Percentiles rank a stretch among this genome's conserved stretches.
These are phyloP conservation scores for Glyphotaelius pellucidus DNA, from an alignment of 2,888 invertebrate species.

Conservation along the genomic window DNA sequence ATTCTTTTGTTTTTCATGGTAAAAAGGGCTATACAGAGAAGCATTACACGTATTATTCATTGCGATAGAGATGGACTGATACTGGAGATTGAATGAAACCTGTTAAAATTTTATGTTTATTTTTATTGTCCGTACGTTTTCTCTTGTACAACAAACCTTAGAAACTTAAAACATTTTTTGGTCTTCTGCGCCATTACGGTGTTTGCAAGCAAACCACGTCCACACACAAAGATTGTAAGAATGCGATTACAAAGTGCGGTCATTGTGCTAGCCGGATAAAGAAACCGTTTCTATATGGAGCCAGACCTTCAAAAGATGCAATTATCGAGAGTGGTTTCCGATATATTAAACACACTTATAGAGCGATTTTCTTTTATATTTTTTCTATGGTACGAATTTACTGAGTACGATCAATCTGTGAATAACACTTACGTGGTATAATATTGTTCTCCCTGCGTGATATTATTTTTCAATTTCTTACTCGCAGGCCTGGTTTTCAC, in stretches of 20 bases:
- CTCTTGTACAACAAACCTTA: not conserved
- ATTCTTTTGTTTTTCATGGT: no score
- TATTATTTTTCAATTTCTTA: not conserved
- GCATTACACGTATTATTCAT: no score
- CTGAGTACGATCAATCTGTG: not conserved
- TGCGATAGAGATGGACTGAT: no score
- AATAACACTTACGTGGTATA: not conserved
- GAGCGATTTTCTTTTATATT: not conserved
- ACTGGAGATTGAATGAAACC: no score
- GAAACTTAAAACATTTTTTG: not conserved
- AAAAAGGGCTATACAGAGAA: no score
- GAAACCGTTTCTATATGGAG: not conserved
- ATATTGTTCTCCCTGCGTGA: not conserved
- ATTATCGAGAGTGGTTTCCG: not conserved
- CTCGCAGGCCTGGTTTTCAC: not conserved
- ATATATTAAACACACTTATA: not conserved
- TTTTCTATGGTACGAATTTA: not conserved
- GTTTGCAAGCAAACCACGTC: not conserved
- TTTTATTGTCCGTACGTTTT: not conserved
- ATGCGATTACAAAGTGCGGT: not conserved
- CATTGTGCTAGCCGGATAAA: not conserved
- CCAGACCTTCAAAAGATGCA: not conserved
- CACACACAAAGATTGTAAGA: not conserved
- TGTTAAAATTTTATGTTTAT: no score
- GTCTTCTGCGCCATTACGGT: not conserved